Evolutionary conservation across 2,888 invertebrate genomes (phyloP), one percentile per base, ranked within the genome.

Genomic region (Odontocerum albicorne): DNA sequence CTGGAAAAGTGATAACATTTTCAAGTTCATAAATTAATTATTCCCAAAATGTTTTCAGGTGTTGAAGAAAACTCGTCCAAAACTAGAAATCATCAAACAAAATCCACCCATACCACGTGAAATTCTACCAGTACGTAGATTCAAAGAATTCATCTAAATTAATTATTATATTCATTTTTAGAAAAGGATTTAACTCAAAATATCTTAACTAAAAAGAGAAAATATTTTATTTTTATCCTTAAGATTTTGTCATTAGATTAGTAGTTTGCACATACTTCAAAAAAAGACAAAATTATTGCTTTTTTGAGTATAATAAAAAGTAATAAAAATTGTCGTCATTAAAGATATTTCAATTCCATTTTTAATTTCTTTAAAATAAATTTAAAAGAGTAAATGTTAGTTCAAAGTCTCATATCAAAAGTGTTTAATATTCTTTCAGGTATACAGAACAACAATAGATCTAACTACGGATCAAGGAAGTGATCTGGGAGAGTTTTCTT

Each of bases 401-500:
- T n/a, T 12, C 13, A 33, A 8, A 16, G 13, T 12, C 15, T 39
- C 16, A 40, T 40, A 17, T 3, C n/a, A n/a, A n/a, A n/a, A n/a
- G n/a, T n/a, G n/a, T 21, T 22, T 10, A 21, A 21, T 17, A 36
- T 46, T 43, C 53, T 66, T 65, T 46, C 62, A 82, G 82, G 79
- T 82, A 58, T 81, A 79, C 59, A 75, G 79, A 68, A 78, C 82
- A 12, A 82, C 79, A 31, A 75, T 83, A 66, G 81, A 81, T 63
- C 65, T 82, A 59, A 85, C 85, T 38, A 85, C 86, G 6, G 86
- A 86, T 67, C 86, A 84, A 1, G 84, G 85, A 63, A 82, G 84
- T 2, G 86, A 86, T 65, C 64, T 79, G 47, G 67, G 68, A 59
- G 75, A 72, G 55, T 74, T 72, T 44, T 83, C 85, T 7, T 81